Percentiles rank a stretch among this genome's conserved stretches.
Evolutionary conservation across 2,797 vertebrate species (phyloP).

Genomic region (Cephalopachus bancanus): DNA sequence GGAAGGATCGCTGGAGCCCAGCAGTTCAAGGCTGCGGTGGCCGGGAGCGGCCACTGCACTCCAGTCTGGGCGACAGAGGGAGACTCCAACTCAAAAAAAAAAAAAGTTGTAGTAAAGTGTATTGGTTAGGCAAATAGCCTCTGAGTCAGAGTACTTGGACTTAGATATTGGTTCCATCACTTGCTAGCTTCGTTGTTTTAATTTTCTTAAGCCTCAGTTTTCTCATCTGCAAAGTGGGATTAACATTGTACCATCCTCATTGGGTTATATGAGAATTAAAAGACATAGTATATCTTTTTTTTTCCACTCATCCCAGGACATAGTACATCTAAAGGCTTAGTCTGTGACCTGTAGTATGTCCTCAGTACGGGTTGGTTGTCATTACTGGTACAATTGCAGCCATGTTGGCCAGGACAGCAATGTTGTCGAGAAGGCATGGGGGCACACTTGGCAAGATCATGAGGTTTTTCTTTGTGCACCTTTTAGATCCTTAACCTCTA

Average conservation of each 20-base stretch:
- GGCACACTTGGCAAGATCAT: neutral
- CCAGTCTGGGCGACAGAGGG: no score
- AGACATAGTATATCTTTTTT: neutral
- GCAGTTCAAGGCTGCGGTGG: no score
- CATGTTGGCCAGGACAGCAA: neutral
- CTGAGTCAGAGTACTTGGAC: neutral
- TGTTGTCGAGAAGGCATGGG: neutral
- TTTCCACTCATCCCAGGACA: no score
- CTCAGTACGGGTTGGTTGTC: neutral
- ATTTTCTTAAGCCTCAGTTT: neutral
- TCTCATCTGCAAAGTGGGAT: slow-evolving; percentile 22
- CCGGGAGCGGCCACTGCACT: no score
- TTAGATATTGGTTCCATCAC: neutral
- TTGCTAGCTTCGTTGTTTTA: neutral
- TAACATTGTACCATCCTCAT: neutral
- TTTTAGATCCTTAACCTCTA: neutral
- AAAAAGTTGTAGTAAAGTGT: neutral
- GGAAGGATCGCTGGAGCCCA: no score
- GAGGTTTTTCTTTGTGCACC: neutral
- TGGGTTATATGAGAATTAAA: neutral
- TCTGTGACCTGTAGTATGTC: rapidly evolving
- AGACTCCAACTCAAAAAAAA: no score
- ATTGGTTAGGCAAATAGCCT: neutral
- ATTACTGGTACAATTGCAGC: neutral
- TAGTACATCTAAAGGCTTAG: neutral